phyloP scores from a whole-genome alignment of 2,888 invertebrate species.

The Prosopocoilus inquinatus region DNA sequence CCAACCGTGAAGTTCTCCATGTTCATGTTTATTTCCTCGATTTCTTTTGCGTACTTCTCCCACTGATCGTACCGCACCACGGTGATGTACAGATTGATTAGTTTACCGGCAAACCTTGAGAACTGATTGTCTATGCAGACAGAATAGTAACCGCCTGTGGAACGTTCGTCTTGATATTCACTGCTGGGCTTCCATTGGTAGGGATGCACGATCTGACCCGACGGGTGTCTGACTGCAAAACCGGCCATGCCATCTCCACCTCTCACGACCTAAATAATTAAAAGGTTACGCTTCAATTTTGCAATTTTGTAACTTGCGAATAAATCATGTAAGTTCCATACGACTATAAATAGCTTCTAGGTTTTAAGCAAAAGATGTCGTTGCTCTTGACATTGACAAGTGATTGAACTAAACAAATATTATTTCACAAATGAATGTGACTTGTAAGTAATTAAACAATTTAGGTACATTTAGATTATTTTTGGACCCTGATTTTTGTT shows the following conservation, averaged over 20 bases:
- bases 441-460: too few species aligned
- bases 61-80: constrained; percentile 91
- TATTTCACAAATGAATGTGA: too few species aligned
- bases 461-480: too few species aligned
- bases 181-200: constrained; percentile 89
- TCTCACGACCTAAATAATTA: constrained; percentile 69
- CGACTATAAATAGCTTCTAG: too few species aligned
- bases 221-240: constrained; percentile 84
- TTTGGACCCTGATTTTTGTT: too few species aligned
- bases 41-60: constrained; percentile 87
- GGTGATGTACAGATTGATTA: constrained; percentile 86
- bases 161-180: constrained; percentile 82
- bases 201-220: constrained; percentile 80
- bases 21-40: constrained; percentile 82
- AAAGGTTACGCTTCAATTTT: constrained; percentile 7
- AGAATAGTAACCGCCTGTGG: constrained; percentile 82
- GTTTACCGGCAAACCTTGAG: constrained; percentile 84
- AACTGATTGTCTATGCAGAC: constrained; percentile 93
- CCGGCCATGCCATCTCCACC: constrained; percentile 95
- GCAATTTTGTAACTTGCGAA: too few species aligned
- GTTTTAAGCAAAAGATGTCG: too few species aligned
- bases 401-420: too few species aligned
- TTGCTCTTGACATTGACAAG: too few species aligned
- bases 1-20: constrained; percentile 89
- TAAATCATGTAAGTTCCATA: too few species aligned